Percentiles rank a stretch among this genome's conserved stretches.
Evolutionary conservation across 2,797 vertebrate species (phyloP).

Genomic region (Novumbra hubbsi): DNA sequence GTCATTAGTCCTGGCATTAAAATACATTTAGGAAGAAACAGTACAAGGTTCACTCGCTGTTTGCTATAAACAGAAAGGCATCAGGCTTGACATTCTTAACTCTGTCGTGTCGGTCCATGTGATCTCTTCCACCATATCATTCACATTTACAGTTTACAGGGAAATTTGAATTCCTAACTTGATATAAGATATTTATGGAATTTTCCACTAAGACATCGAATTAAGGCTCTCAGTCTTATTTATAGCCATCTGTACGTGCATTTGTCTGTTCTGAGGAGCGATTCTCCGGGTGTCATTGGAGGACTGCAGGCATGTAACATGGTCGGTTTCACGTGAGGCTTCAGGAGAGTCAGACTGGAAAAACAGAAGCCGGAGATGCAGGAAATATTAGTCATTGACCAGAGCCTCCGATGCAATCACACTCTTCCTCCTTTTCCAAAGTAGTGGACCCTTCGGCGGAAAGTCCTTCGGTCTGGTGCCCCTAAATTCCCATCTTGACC

Average conservation of each 20-base stretch:
- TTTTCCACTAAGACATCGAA: background rate
- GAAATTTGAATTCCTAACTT: no score
- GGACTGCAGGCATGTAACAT: background rate
- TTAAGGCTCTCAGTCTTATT: background rate
- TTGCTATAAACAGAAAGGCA: background rate
- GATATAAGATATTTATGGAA: background rate
- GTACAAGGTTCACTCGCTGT: background rate
- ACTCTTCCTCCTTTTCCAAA: slow-evolving; percentile 58
- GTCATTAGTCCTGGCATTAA: background rate
- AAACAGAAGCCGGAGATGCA: slow-evolving; percentile 74
- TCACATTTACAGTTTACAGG: background rate
- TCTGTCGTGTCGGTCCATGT: background rate
- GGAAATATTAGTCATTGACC: slow-evolving; percentile 76
- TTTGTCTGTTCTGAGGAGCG: background rate
- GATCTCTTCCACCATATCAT: background rate
- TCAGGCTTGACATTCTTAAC: background rate
- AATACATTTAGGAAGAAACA: background rate
- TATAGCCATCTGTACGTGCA: background rate
- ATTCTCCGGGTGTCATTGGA: slow-evolving; percentile 21
- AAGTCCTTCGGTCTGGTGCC: slow-evolving; percentile 22
- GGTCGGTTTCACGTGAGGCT: slow-evolving; percentile 33
- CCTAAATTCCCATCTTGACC: slow-evolving; percentile 23
- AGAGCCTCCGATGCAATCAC: slow-evolving; percentile 70
- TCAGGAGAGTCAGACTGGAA: slow-evolving; percentile 46
- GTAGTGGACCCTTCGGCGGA: slow-evolving; percentile 51